Conservation (phyloP, 2,113 vertebrate species). For the Triplophysa tibetana region DNA sequence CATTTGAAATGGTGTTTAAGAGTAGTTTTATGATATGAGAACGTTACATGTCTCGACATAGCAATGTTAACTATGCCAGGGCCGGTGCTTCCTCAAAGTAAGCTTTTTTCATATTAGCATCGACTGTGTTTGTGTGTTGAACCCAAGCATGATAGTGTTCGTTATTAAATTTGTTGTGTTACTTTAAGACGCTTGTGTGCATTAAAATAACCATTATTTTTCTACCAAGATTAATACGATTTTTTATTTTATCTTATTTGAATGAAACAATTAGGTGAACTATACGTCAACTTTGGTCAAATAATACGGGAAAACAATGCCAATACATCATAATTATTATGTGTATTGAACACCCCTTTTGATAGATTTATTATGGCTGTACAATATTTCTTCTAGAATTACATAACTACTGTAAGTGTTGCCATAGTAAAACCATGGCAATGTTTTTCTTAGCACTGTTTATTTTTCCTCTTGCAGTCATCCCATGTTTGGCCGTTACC, state of each 20-base stretch:
- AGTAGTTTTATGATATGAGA: background rate
- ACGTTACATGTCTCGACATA: background rate
- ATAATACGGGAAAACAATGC: no score
- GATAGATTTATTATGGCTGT: background rate
- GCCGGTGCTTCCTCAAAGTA: constrained; percentile 39
- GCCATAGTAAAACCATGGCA: background rate
- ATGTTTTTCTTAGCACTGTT: background rate
- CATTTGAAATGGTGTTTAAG: background rate
- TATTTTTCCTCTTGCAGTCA: constrained; percentile 64
- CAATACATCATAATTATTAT: no score
- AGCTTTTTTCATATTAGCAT: constrained; percentile 36
- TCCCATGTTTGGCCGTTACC: constrained; percentile 80
- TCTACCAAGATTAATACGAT: no score
- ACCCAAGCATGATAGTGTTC: background rate
- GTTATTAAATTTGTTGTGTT: background rate
- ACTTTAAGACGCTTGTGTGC: no score
- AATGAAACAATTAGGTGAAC: no score
- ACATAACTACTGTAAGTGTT: background rate
- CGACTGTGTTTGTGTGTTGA: background rate
- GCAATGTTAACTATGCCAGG: constrained; percentile 39
- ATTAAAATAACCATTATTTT: no score
- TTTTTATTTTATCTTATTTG: no score
- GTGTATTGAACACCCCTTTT: background rate
- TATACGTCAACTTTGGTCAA: no score
- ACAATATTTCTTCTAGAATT: background rate